These are phyloP conservation scores for Elanoides forficatus DNA, from an alignment of 2,113 vertebrate genomes.

Conservation along the genomic window DNA sequence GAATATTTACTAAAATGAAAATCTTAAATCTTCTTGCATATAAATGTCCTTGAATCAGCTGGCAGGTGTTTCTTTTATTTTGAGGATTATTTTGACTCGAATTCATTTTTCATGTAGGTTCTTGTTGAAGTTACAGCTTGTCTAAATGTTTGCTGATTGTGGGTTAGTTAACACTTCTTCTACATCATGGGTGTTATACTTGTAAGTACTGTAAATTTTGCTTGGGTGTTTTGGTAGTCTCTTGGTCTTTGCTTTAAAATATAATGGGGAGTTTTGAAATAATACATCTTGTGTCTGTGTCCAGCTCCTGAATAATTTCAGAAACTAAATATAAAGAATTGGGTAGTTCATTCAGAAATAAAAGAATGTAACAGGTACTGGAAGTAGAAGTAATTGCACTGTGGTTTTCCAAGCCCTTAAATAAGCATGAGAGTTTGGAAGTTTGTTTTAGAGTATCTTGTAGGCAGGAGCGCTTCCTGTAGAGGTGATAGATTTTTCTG, in stretches of 20 bases:
- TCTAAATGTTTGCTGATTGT: neutral
- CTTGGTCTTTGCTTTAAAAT: neutral
- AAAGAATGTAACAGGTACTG: neutral
- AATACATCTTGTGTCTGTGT: neutral
- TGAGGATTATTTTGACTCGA: neutral
- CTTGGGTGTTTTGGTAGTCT: neutral
- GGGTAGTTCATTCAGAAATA: neutral
- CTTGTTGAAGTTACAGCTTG: neutral
- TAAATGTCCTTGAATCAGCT: neutral
- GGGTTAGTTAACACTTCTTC: neutral
- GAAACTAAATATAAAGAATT: neutral
- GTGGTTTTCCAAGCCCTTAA: neutral
- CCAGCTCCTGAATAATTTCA: neutral
- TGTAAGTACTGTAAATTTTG: neutral
- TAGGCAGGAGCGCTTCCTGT: neutral
- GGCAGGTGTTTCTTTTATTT: neutral
- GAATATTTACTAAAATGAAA: neutral
- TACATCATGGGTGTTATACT: neutral
- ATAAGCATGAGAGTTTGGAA: neutral
- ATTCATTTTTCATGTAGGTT: neutral
- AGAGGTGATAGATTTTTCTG: neutral
- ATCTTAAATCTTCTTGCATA: neutral
- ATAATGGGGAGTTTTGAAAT: neutral
- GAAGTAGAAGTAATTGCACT: neutral
- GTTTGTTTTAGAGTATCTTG: neutral